Evolutionary conservation across 2,797 vertebrate species (phyloP), one percentile per base, ranked within the genome.

Genomic region (Steatocranus sp.): DNA sequence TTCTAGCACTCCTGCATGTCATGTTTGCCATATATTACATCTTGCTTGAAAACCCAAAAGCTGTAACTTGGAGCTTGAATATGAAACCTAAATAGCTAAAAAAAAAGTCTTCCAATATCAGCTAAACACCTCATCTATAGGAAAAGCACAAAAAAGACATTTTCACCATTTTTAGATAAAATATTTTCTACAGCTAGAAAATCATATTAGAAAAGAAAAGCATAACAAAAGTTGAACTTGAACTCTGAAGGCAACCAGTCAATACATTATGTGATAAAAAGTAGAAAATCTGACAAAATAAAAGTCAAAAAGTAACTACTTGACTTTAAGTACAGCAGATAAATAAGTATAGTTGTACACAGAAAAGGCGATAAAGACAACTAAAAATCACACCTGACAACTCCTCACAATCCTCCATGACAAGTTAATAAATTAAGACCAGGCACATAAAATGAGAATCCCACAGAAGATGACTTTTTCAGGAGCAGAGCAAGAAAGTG

Each of bases 11-110:
- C 41, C 68, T 56, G 6, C 50, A 68, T 58, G 32, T 77, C 41
- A 50, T 82, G 2, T 66, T 86, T 75, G 76, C 68, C 74, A 18
- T 9, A 79, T 63, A 77, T 79, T 61, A 46, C 25, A 53, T 84
- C 50, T 81, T 63, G 38, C 18, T 34, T 63, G 46, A 83, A 84
- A 84, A 78, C 14, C 11, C 30, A 15, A 78, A 73, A 43, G 38
- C 56, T 75, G 15, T 63, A 80, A 27, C 27, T 41, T 51, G 17
- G 76, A 70, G 23, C 49, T 36, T 58, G 14, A 74, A 9, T 66
- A 56, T 66, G 18, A 80, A 82, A 48, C n/a, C 61, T 36, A 14
- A 76, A 76, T 54, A 43, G 6, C 8, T 75, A 70, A 79, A 82
- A 25, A 30, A 51, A 74, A 23, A 25, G 7, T 4, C 18, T 74